phyloP scores from a whole-genome alignment of 2,888 invertebrate species.

The Chesias legatella region DNA sequence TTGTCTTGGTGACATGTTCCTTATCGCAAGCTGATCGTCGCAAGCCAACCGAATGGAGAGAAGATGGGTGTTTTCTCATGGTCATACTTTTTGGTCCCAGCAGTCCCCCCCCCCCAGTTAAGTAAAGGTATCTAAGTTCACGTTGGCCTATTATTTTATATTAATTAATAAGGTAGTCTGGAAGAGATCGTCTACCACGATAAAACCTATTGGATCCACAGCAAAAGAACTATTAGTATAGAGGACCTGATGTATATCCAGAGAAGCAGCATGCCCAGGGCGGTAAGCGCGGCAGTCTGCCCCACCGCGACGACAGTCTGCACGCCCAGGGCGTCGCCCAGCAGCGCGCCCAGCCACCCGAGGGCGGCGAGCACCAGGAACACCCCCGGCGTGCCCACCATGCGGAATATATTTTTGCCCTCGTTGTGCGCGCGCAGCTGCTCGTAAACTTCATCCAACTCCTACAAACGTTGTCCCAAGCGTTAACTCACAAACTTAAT shows the following conservation, averaged over 20 bases:
- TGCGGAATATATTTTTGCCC: conserved; percentile 97
- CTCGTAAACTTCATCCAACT: conserved; percentile 89
- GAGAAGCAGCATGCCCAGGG: conserved; percentile 86
- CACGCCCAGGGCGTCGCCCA: conserved; percentile 88
- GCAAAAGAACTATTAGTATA: neutral
- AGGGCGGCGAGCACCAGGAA: conserved; percentile 90
- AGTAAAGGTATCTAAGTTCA: no score
- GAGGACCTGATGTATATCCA: conserved; percentile 93
- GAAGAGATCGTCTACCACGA: no score
- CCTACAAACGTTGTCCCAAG: conserved; percentile 74
- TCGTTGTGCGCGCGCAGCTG: conserved; percentile 96
- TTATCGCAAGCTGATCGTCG: no score
- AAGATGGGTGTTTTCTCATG: no score
- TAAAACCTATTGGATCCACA: no score
- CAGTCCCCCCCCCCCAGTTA: no score
- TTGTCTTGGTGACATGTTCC: no score
- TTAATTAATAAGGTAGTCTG: no score
- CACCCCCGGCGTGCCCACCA: conserved; percentile 95
- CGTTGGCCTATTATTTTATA: no score
- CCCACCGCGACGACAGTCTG: conserved; percentile 88
- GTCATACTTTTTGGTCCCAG: no score
- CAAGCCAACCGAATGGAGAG: no score
- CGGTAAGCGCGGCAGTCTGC: conserved; percentile 86
- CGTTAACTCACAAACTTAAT: neutral
- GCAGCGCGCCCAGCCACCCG: conserved; percentile 90